Conservation (phyloP, 2,797 vertebrate species). For the Schizopygopsis malacanthus region DNA sequence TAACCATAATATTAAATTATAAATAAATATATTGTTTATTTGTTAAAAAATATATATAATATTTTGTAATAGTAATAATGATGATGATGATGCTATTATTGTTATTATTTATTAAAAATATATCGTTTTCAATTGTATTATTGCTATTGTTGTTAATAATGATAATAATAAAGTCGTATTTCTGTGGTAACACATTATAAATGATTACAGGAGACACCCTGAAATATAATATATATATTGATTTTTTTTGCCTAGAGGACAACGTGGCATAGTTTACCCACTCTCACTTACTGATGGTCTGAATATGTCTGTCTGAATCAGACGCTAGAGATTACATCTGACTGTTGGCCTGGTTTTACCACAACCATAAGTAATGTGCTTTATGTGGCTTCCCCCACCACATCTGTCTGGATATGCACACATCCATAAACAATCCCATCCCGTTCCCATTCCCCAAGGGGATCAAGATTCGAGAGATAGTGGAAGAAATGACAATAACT, state of each 20-base stretch:
- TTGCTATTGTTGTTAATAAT: not conserved
- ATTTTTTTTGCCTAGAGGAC: not conserved
- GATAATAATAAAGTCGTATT: not conserved
- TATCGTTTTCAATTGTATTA: not conserved
- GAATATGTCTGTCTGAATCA: slow-evolving; percentile 25
- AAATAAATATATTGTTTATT: not conserved
- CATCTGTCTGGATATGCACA: slow-evolving; percentile 33
- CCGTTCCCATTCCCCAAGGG: not conserved
- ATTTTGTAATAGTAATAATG: not conserved
- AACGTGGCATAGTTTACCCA: slow-evolving; percentile 4
- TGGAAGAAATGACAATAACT: not conserved
- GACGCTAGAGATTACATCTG: slow-evolving; percentile 9
- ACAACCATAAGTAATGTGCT: slow-evolving; percentile 37
- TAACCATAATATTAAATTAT: not conserved
- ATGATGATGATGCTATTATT: not conserved
- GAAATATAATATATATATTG: not conserved
- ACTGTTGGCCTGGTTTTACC: slow-evolving; percentile 5
- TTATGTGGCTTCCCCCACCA: slow-evolving; percentile 26
- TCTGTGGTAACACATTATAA: not conserved
- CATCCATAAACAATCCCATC: slow-evolving; percentile 19
- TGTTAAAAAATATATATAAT: not conserved
- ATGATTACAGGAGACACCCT: not conserved
- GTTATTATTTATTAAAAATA: not conserved
- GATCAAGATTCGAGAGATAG: not conserved
- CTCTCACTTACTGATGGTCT: slow-evolving; percentile 7